phyloP scores from a whole-genome alignment of 2,888 invertebrate species.

The Dascillus cervinus region DNA sequence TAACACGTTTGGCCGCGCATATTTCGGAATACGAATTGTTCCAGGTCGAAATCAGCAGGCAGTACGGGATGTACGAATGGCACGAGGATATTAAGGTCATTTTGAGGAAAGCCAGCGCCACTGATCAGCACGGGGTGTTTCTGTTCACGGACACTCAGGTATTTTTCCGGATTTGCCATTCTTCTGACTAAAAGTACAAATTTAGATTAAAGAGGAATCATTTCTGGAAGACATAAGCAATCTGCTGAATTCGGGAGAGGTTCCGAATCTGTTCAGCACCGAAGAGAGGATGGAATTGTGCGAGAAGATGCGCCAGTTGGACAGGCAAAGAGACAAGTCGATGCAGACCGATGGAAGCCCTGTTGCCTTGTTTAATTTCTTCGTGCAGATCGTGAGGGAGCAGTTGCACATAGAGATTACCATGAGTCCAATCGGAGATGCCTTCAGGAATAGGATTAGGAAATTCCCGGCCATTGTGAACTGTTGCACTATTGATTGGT shows the following conservation, averaged over 20 bases:
- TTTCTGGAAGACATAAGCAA: slow-evolving; percentile 92
- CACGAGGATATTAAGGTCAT: slow-evolving; percentile 84
- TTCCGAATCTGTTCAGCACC: slow-evolving; percentile 77
- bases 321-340: slow-evolving; percentile 78
- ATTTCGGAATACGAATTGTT: slow-evolving; percentile 90
- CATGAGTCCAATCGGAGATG: slow-evolving; percentile 87
- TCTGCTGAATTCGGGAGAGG: slow-evolving; percentile 86
- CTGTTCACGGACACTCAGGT: slow-evolving; percentile 87
- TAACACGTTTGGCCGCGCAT: slow-evolving; percentile 84
- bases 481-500: slow-evolving; percentile 95
- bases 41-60: slow-evolving; percentile 85
- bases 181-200: slow-evolving; percentile 3
- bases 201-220: slow-evolving; percentile 81
- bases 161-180: slow-evolving; percentile 5
- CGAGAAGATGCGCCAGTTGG: slow-evolving; percentile 88
- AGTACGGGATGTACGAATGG: slow-evolving; percentile 80
- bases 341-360: slow-evolving; percentile 89
- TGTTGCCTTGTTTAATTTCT: slow-evolving; percentile 84
- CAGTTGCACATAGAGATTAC: slow-evolving; percentile 84
- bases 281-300: slow-evolving; percentile 87
- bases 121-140: slow-evolving; percentile 83
- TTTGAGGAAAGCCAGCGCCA: slow-evolving; percentile 69
- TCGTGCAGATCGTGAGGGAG: slow-evolving; percentile 78
- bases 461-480: slow-evolving; percentile 91
- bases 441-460: slow-evolving; percentile 71